A percentile compares a stretch with the other conserved stretches of the same genome.
Conservation (phyloP, 1,140 invertebrate genomes). For the Drosophila biarmipes region DNA sequence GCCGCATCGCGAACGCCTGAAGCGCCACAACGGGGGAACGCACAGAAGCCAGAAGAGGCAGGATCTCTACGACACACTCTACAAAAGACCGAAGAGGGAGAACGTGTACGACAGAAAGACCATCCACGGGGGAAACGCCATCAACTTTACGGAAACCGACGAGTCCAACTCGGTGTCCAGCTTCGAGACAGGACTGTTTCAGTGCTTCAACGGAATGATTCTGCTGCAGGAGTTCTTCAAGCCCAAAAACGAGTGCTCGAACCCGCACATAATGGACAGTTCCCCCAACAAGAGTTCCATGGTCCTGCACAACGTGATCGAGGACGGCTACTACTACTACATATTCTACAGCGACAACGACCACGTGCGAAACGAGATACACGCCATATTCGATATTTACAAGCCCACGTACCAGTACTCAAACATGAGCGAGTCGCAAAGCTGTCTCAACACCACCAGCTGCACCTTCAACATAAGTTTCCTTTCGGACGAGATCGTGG, state of each 20-base stretch:
- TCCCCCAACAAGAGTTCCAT: conserved; percentile 87
- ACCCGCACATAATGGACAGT: conserved; percentile 88
- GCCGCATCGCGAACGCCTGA: background rate
- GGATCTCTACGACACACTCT: conserved; percentile 70
- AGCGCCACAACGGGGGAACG: conserved; percentile 21
- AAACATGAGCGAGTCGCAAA: conserved; percentile 88
- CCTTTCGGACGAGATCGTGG: conserved; percentile 90
- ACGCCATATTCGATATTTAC: conserved; percentile 92
- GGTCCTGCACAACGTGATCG: conserved; percentile 88
- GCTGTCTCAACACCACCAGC: conserved; percentile 90
- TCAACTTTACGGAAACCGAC: conserved; percentile 86
- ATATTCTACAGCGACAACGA: conserved; percentile 95
- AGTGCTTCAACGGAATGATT: conserved; percentile 90
- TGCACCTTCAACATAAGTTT: conserved; percentile 90
- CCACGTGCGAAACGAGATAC: conserved; percentile 90
- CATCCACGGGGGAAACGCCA: conserved; percentile 89
- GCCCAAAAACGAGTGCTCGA: conserved; percentile 88
- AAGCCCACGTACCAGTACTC: conserved; percentile 92
- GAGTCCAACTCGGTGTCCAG: conserved; percentile 89
- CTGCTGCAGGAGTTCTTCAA: conserved; percentile 89
- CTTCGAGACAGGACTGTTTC: conserved; percentile 90
- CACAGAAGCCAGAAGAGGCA: conserved; percentile 36
- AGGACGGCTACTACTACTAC: conserved; percentile 93
- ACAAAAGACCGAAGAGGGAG: conserved; percentile 86
- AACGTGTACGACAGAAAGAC: conserved; percentile 89